Base-by-base conservation (phyloP, 2,113 vertebrate species). In the Hemichromis elongatus region DNA sequence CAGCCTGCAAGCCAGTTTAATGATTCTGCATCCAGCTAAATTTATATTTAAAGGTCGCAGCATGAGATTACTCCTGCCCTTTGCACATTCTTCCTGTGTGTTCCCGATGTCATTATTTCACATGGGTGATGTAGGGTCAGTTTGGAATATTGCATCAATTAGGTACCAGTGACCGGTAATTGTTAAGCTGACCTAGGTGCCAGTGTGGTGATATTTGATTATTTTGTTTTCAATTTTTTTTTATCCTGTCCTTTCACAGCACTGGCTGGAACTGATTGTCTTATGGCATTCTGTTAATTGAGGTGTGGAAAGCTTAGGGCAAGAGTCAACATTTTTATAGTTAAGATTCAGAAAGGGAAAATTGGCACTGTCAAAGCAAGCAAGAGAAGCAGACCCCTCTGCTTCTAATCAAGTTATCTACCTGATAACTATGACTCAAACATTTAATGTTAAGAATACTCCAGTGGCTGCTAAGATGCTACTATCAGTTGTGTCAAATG, bases 41-140 rank as follows among this genome's bases (percentile, higher is more conserved):
- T 83, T 83, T 79, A 57, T 75, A 59, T 68, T 73, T 68, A 89
- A 88, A 84, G 56, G 73, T 84, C 50, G 26, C 9, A 37, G 85
- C 42, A 66, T 59, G 47, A 78, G 73, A 21, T 77, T 80, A n/a
- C 47, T 61, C 26, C 37, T 57, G 61, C 50, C 59, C 59, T 75
- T 13, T 66, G 78, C 19, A 50, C 50, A 30, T 52, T 79, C 11
- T 47, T 42, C 16, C 12, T 40, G 16, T 42, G 37, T 80, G 57
- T 33, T 75, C 52, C 19, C 37, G 6, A 6, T 52, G 26, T 33
- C 7, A 8, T 40, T 40, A 52, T n/a, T 75, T 50, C 68, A 75
- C 26, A 33, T 4, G 26, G 45, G 26, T 50, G 68, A 50, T 2
- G 26, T 47, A n/a, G 24, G 68, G 42, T 30, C 14, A 1, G 42